Evolutionary conservation across 1,140 invertebrate species (phyloP).

Genomic region (Dreissena rostriformis): DNA sequence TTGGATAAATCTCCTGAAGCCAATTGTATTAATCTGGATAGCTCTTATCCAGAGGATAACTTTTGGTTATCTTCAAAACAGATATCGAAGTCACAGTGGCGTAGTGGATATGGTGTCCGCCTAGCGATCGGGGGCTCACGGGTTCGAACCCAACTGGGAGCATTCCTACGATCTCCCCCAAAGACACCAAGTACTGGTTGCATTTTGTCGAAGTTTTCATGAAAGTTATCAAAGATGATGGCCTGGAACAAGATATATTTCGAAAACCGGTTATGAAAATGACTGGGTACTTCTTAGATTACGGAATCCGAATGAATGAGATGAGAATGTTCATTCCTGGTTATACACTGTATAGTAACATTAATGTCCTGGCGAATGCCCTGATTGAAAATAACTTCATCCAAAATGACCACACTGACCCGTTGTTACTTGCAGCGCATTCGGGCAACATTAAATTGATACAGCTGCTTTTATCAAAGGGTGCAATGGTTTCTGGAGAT

Average conservation of each 20-base stretch:
- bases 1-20: no score
- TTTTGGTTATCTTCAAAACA: no score
- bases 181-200: no score
- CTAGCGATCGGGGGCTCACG: no score
- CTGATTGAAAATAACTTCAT: not conserved
- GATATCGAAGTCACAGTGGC: no score
- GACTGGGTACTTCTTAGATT: constrained; percentile 35
- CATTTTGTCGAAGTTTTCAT: constrained; percentile 14
- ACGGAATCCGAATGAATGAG: constrained; percentile 3
- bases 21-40: no score
- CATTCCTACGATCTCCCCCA: no score
- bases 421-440: constrained; percentile 34
- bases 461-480: not conserved
- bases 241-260: constrained; percentile 10
- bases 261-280: constrained; percentile 11
- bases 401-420: constrained; percentile 1
- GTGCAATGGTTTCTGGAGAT: constrained; percentile 25
- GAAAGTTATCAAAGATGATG: not conserved
- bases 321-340: not conserved
- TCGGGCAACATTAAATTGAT: constrained; percentile 11
- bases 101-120: no score
- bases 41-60: no score
- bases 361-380: not conserved
- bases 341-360: not conserved
- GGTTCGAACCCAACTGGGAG: no score